These are phyloP conservation scores for Psephotus haematonotus DNA, from an alignment of 2,113 vertebrate species.

Conservation along the genomic window DNA sequence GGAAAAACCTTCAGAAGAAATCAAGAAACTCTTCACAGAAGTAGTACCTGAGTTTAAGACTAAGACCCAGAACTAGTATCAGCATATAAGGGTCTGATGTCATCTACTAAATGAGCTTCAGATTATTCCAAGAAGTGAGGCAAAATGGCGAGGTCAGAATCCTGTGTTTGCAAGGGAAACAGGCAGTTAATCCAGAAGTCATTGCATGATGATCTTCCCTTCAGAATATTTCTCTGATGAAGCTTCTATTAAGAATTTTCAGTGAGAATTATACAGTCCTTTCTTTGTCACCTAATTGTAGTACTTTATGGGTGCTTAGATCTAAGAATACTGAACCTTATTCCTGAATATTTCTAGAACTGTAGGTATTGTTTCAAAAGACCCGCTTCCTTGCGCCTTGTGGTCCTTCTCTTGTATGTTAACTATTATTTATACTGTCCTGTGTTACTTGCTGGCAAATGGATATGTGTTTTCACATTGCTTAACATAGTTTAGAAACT, in stretches of 20 bases:
- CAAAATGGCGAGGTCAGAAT: background rate
- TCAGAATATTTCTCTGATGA: background rate
- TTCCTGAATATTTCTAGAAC: background rate
- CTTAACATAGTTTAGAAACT: background rate
- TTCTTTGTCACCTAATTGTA: background rate
- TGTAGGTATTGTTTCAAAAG: background rate
- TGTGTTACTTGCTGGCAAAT: background rate
- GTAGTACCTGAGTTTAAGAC: background rate
- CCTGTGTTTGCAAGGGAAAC: background rate
- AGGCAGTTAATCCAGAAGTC: background rate
- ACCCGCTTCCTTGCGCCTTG: background rate
- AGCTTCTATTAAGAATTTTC: background rate
- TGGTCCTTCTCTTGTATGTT: background rate
- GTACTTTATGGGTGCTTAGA: background rate
- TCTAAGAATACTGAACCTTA: background rate
- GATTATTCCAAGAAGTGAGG: background rate
- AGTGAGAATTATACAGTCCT: background rate
- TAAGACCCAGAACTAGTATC: background rate
- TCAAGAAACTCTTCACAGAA: conserved; percentile 18
- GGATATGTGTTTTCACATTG: background rate
- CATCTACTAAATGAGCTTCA: background rate
- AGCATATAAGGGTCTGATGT: background rate
- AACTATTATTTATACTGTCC: background rate
- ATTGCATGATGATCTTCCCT: background rate
- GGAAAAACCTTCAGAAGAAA: conserved; percentile 25